Evolutionary conservation across 1,140 invertebrate species (phyloP).

Genomic region (Ladona fulva): DNA sequence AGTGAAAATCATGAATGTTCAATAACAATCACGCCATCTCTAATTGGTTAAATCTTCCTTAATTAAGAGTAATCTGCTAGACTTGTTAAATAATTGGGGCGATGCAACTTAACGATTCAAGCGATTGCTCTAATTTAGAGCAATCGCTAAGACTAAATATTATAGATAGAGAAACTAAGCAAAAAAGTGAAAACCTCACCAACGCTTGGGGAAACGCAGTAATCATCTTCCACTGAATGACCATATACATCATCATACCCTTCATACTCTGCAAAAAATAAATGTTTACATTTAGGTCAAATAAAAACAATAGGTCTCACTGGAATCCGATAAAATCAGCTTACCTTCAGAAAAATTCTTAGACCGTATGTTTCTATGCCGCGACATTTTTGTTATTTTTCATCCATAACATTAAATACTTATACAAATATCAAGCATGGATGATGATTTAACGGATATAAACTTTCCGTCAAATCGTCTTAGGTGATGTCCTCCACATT

Average conservation of each 20-base stretch:
- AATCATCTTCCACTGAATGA: slow-evolving; percentile 84
- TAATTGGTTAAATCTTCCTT: no score
- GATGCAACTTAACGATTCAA: no score
- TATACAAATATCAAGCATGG: neutral
- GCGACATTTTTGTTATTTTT: slow-evolving; percentile 49
- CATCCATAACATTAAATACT: neutral
- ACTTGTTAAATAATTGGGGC: no score
- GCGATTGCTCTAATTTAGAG: no score
- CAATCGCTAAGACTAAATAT: no score
- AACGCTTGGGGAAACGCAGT: slow-evolving; percentile 80
- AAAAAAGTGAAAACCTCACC: no score
- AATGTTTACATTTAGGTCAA: slow-evolving; percentile 16
- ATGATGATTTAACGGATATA: neutral
- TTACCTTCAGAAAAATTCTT: slow-evolving; percentile 63
- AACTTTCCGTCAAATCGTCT: neutral
- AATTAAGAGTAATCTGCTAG: no score
- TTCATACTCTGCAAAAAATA: slow-evolving; percentile 62
- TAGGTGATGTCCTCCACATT: neutral
- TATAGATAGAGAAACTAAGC: neutral
- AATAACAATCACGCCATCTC: no score
- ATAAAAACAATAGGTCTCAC: slow-evolving; percentile 3
- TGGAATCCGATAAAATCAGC: slow-evolving; percentile 18
- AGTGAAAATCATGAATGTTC: no score
- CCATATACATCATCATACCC: slow-evolving; percentile 86
- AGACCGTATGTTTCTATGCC: slow-evolving; percentile 63